Evolutionary conservation across 2,113 vertebrate species (phyloP), one percentile per base, ranked within the genome.

Genomic region (Cryptomyrus ogoouensis): DNA sequence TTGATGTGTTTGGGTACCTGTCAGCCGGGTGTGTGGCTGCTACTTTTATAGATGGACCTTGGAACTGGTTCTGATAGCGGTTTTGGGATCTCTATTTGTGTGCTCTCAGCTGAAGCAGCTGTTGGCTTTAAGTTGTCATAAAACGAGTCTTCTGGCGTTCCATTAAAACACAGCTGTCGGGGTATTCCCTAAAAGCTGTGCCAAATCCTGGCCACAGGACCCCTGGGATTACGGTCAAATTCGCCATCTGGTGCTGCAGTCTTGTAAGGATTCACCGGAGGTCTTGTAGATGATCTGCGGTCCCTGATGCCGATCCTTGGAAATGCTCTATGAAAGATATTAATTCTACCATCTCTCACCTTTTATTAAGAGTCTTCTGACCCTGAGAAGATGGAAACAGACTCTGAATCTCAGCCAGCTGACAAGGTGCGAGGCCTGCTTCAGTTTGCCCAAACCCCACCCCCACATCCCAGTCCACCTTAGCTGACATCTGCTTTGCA

Each of bases 321-420:
- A 42, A 83, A 84, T 84, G 35, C 19, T 47, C 8, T 12, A 35
- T 39, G 3, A 31, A 17, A 35, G 39, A 19, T 47, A 56, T 53
- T 62, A n/a, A n/a, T 46, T 24, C 10, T 89, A 56, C n/a, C 21
- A n/a, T 84, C 10, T 62, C 66, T 47, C 17, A 31, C 27, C 42
- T 42, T 92, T 89, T 1, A 90, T 94, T 94, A 90, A 94, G 96
- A 98, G 91, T 93, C 92, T 3, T 90, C 95, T 90, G 97, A 98
- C 92, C 93, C 96, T 2, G 97, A 98, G 49, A 97, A 97, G 92
- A 96, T 96, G 93, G 97, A 98, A 90, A 91, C 95, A 0, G 96
- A 97, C 70, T 39, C 95, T 7, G 94, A 95, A 35, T 94, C 95
- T 88, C 95, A 94, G 49, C 95, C 94, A 83, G 39, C 94, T 53